Evolutionary conservation across 2,113 vertebrate species (phyloP).

Genomic region (Haplochromis vanheusdeni): DNA sequence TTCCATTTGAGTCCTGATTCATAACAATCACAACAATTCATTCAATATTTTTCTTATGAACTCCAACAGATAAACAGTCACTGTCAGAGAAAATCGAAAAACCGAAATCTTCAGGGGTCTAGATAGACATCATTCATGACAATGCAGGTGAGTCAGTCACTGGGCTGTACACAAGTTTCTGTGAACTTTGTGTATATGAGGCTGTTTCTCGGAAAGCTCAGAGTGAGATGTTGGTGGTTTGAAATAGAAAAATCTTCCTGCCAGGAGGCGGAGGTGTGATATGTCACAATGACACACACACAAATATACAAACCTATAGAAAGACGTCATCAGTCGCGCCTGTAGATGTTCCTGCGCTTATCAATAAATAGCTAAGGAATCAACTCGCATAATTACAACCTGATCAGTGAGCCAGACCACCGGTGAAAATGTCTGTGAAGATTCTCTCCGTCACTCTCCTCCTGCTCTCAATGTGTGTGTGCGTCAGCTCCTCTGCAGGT

Average conservation of each 20-base stretch:
- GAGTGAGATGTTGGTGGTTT: background rate
- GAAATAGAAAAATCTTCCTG: background rate
- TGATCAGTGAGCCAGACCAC: background rate
- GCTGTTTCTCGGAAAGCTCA: slow-evolving; percentile 1
- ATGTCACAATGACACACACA: background rate
- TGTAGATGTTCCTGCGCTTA: background rate
- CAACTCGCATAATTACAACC: background rate
- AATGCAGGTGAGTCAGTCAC: background rate
- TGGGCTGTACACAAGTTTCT: background rate
- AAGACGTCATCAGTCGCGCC: accelerated
- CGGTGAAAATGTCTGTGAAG: background rate
- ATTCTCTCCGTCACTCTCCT: background rate
- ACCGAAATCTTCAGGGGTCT: background rate
- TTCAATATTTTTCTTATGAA: background rate
- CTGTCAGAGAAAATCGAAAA: background rate
- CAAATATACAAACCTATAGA: background rate
- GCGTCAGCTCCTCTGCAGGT: background rate
- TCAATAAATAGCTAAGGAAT: background rate
- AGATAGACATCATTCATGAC: background rate
- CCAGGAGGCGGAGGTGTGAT: background rate
- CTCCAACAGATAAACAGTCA: background rate
- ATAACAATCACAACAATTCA: background rate
- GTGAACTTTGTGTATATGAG: background rate
- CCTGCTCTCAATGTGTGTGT: background rate
- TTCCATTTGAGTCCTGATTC: background rate